phyloP scores from a whole-genome alignment of 2,888 invertebrate genomes.

The Synergus japonicus region DNA sequence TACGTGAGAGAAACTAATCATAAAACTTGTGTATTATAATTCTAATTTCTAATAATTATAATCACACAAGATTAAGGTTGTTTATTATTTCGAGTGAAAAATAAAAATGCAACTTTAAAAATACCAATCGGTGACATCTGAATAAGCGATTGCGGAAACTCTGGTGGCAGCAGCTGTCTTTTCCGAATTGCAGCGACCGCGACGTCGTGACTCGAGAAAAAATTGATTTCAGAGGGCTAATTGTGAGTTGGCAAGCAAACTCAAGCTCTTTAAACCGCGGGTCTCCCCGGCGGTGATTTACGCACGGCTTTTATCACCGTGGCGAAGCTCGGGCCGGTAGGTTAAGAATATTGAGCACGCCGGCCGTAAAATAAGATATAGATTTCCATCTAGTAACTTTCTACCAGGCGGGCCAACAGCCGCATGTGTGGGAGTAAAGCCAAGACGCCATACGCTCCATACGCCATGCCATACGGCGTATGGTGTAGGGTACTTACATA shows the following conservation, averaged over 20 bases:
- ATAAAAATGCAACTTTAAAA: background rate
- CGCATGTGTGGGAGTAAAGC: conserved; percentile 71
- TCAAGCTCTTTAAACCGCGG: conserved; percentile 39
- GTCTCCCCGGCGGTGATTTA: conserved; percentile 59
- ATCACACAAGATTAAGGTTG: too few species aligned
- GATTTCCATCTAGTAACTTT: conserved; percentile 77
- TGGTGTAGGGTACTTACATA: conserved; percentile 42
- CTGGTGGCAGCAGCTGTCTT: background rate
- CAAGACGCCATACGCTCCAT: conserved; percentile 72
- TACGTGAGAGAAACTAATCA: background rate
- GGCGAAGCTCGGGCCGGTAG: conserved; percentile 57
- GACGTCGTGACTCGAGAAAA: conserved; percentile 19
- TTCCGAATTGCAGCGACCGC: background rate
- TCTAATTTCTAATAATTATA: too few species aligned
- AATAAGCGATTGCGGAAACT: conserved; percentile 1
- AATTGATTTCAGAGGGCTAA: conserved; percentile 40
- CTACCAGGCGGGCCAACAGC: conserved; percentile 65
- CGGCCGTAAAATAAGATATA: conserved; percentile 76
- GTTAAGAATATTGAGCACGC: conserved; percentile 71
- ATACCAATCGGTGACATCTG: background rate
- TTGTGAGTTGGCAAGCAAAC: conserved; percentile 38
- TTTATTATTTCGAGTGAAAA: too few species aligned
- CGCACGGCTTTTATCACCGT: conserved; percentile 67
- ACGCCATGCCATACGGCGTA: conserved; percentile 51
- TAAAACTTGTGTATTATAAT: background rate